A percentile compares a stretch with the other conserved stretches of the same genome.
phyloP scores from a whole-genome alignment of 2,888 invertebrate species.

The Eurytoma adleriae region DNA sequence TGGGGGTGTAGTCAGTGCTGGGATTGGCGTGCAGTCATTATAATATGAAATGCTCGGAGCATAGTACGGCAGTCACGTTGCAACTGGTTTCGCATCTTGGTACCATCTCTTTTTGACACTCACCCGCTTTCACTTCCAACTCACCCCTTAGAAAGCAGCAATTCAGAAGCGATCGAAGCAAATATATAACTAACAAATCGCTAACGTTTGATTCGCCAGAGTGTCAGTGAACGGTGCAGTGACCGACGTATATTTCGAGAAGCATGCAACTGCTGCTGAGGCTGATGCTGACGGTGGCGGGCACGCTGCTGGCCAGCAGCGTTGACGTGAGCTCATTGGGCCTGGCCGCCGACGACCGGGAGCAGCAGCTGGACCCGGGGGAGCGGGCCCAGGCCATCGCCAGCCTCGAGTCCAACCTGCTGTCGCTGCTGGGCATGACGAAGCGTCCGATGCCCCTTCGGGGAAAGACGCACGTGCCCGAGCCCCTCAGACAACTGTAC shows the following conservation, averaged over 20 bases:
- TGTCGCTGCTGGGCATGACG: constrained; percentile 81
- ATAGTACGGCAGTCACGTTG: too few species aligned
- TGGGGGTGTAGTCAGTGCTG: too few species aligned
- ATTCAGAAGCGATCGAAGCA: too few species aligned
- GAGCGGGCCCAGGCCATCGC: constrained; percentile 74
- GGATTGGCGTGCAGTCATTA: too few species aligned
- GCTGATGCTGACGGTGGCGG: constrained; percentile 73
- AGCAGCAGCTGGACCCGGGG: constrained; percentile 59
- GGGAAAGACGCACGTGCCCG: constrained; percentile 81
- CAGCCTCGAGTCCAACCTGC: constrained; percentile 79
- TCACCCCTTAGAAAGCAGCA: too few species aligned
- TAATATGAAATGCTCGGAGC: too few species aligned
- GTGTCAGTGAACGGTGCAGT: constrained; percentile 65
- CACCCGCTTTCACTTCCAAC: too few species aligned
- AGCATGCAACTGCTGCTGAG: constrained; percentile 74
- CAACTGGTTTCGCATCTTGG: too few species aligned
- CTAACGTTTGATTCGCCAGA: constrained; percentile 62
- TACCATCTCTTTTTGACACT: too few species aligned
- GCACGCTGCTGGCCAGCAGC: constrained; percentile 68
- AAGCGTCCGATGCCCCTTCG: constrained; percentile 78
- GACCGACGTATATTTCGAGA: constrained; percentile 71
- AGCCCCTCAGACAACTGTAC: constrained; percentile 89
- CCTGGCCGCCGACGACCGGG: constrained; percentile 73
- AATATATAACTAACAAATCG: too few species aligned
- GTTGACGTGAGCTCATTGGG: constrained; percentile 73